A percentile compares a stretch with the other conserved stretches of the same genome.
phyloP scores from a whole-genome alignment of 2,113 vertebrate species.

The Phylloscopus trochiloides region DNA sequence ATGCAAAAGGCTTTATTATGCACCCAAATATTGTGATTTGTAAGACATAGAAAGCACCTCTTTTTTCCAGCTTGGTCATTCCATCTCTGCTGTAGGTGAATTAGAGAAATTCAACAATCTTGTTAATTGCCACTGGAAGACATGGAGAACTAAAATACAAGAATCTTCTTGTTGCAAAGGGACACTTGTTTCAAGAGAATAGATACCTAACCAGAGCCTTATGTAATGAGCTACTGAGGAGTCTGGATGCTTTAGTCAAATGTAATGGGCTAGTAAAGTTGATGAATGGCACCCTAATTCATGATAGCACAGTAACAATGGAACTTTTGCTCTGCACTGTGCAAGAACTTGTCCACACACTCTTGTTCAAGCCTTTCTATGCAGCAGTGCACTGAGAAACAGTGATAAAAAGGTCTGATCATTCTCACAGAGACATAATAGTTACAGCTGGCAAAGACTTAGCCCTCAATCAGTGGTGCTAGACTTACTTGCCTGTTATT shows the following conservation, averaged over 20 bases:
- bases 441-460: not conserved
- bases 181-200: not conserved
- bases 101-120: not conserved
- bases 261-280: not conserved
- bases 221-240: not conserved
- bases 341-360: rapidly evolving
- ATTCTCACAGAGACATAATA: not conserved
- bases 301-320: not conserved
- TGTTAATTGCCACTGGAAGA: not conserved
- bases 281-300: not conserved
- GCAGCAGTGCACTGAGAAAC: not conserved
- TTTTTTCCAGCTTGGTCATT: not conserved
- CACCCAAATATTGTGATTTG: not conserved
- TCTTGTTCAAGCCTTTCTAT: not conserved
- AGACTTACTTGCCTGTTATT: not conserved
- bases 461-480: not conserved
- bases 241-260: not conserved
- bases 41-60: not conserved
- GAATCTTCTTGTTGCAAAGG: not conserved
- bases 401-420: not conserved
- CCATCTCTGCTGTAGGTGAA: not conserved
- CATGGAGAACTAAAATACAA: not conserved
- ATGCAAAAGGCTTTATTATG: not conserved
- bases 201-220: not conserved
- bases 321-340: not conserved